phyloP scores from a whole-genome alignment of 2,888 invertebrate genomes.

The Andrena bicolor region DNA sequence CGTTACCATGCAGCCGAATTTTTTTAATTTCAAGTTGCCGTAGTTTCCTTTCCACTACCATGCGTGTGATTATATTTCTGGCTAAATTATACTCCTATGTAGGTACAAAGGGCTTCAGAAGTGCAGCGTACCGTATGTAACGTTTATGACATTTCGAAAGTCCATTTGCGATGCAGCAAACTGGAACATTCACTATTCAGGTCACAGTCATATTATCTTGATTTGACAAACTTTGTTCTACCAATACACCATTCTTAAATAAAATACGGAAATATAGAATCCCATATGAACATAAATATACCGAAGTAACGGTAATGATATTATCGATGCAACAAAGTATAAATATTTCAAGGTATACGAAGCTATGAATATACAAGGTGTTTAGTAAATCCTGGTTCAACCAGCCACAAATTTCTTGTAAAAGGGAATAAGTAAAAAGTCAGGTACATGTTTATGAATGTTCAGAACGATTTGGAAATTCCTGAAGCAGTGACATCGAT shows the following conservation, averaged over 20 bases:
- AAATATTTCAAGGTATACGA: no score
- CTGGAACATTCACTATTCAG: not conserved
- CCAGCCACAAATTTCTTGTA: no score
- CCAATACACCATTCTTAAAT: no score
- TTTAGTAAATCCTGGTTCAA: no score
- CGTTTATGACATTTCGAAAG: not conserved
- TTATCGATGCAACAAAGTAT: no score
- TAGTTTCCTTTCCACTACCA: not conserved
- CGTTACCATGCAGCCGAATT: not conserved
- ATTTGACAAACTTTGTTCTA: not conserved
- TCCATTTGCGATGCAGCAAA: not conserved
- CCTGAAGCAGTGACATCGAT: conserved; percentile 22
- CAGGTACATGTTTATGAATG: not conserved
- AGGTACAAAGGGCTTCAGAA: not conserved
- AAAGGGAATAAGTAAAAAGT: not conserved
- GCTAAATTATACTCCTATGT: not conserved
- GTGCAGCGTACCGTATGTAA: not conserved
- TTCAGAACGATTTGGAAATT: conserved; percentile 20
- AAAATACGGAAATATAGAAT: no score
- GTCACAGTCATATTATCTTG: not conserved
- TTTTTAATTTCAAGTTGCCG: not conserved
- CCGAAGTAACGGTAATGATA: no score
- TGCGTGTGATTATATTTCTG: not conserved
- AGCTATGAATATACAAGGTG: no score
- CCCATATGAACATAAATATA: no score